These are phyloP conservation scores for Thymallus thymallus DNA, from an alignment of 2,113 vertebrate species.

Conservation along the genomic window DNA sequence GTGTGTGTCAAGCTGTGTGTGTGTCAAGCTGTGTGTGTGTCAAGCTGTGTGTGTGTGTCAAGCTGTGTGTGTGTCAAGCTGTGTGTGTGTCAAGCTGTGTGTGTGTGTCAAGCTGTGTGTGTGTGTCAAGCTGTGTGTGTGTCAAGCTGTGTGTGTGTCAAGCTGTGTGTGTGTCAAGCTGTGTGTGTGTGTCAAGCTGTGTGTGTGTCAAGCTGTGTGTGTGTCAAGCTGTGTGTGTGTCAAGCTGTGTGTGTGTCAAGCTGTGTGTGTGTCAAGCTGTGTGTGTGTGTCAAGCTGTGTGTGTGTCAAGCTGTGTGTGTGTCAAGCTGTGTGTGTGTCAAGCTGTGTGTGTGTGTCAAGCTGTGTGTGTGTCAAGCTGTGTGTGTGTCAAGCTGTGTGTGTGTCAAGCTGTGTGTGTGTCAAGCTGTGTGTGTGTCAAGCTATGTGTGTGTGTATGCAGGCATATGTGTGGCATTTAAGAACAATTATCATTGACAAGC, in stretches of 20 bases:
- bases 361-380: not conserved
- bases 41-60: not conserved
- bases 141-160: not conserved
- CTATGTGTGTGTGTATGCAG: constrained; percentile 3
- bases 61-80: not conserved
- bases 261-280: constrained; percentile 1
- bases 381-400: not conserved
- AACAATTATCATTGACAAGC: constrained; percentile 52
- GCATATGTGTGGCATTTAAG: constrained; percentile 16
- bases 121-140: not conserved
- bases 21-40: not conserved
- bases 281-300: not conserved
- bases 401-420: not conserved
- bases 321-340: not conserved
- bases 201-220: constrained; percentile 6
- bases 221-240: not conserved
- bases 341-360: not conserved
- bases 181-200: not conserved
- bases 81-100: not conserved
- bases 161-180: constrained; percentile 2
- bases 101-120: not conserved
- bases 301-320: constrained; percentile 4
- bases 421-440: not conserved
- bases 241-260: not conserved
- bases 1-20: constrained; percentile 6